Conservation (phyloP, 2,113 vertebrate genomes). For the Fregetta grallaria region DNA sequence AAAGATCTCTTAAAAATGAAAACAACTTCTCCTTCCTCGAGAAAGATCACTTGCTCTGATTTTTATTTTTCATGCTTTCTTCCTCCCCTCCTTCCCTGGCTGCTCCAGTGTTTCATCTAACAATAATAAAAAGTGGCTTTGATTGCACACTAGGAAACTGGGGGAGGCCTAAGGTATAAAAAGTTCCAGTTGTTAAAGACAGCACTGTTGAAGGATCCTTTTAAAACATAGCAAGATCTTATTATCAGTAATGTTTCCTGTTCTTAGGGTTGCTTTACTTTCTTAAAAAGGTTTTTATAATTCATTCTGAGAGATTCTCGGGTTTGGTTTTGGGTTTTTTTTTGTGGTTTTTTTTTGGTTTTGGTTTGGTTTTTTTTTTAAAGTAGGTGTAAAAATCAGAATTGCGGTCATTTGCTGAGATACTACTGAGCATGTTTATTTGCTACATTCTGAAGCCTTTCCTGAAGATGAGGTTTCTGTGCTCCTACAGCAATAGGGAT, state of each 20-base stretch:
- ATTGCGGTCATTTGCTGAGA: not conserved
- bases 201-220: not conserved
- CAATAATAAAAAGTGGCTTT: not conserved
- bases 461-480: not conserved
- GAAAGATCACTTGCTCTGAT: not conserved
- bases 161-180: not conserved
- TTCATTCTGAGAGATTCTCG: not conserved
- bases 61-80: not conserved
- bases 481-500: not conserved
- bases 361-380: not conserved
- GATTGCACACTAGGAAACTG: not conserved
- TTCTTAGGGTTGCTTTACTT: not conserved
- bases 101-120: not conserved
- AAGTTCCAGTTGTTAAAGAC: not conserved
- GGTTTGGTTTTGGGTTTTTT: not conserved
- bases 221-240: not conserved
- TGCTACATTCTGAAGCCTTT: not conserved
- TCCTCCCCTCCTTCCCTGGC: not conserved
- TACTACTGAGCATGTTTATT: not conserved
- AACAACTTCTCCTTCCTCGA: not conserved
- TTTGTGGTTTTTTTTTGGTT: not conserved
- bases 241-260: not conserved
- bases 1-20: not conserved
- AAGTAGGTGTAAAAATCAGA: not conserved
- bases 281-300: not conserved